Base-by-base conservation (phyloP, 2,113 vertebrate species). In the Strigops habroptila region DNA sequence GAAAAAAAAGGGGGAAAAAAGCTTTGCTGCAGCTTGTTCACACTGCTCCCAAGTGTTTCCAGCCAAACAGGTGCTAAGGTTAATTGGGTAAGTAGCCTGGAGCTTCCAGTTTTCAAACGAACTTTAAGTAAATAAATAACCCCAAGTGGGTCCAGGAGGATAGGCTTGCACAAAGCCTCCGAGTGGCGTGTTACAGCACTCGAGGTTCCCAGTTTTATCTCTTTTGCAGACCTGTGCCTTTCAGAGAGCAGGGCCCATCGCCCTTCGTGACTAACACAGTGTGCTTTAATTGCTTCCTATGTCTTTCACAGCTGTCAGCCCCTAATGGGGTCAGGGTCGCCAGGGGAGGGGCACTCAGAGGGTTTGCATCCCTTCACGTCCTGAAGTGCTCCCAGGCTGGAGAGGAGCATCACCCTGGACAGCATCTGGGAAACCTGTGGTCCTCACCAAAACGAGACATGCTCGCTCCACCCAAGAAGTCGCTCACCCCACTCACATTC, bases 81-180 rank as follows among this genome's bases (percentile, higher is more conserved):
- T 97, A 97, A 94, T 98, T 98, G 98, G 97, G 96, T 97, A 97
- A 94, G 95, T 95, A 92, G 94, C 95, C 92, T 90, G 88, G 96
- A 87, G 73, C 86, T 91, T 95, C 78, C 65, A 95, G 91, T 97
- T 95, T 95, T 97, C 96, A 96, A 97, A 98, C 95, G 88, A 97
- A 98, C 95, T 97, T 97, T 97, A 98, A 97, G 97, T 98, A 98
- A 98, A 99, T 98, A 99, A 99, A 98, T 97, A 98, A 98, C 93
- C 93, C 76, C 96, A 93, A 97, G 94, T 97, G 97, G 93, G 97
- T 96, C 81, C 89, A 93, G 74, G 96, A 97, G 97, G 96, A 97
- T 95, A 95, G 83, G 78, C 88, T 94, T 97, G 93, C 96, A 96
- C 86, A 95, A 96, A 97, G 92, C 75, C 87, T 82, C 79, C 2